A percentile compares a stretch with the other conserved stretches of the same genome.
Evolutionary conservation across 2,797 vertebrate genomes (phyloP).

Genomic region (Brachyrhaphis roseni): DNA sequence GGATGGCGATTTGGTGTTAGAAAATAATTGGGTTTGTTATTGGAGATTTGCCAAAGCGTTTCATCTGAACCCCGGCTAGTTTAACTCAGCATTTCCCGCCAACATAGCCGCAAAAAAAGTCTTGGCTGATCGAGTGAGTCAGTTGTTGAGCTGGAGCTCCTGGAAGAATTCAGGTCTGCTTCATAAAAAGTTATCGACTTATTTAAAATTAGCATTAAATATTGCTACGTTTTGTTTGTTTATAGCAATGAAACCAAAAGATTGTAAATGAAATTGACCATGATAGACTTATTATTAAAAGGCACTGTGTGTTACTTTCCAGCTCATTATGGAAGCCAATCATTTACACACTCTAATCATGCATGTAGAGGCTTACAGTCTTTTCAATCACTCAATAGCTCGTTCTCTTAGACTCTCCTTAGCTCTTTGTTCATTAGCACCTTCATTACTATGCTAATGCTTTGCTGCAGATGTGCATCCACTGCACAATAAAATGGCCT

Average conservation of each 20-base stretch:
- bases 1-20: not conserved
- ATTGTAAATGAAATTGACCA: conserved; percentile 19
- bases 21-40: not conserved
- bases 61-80: not conserved
- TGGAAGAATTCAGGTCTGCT: not conserved
- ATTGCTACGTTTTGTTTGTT: conserved; percentile 4
- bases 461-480: conserved; percentile 39
- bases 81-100: not conserved
- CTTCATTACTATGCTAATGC: conserved; percentile 56
- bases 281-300: conserved; percentile 31
- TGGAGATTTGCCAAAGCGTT: not conserved
- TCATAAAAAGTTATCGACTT: not conserved
- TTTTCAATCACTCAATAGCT: conserved; percentile 41
- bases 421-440: conserved; percentile 46
- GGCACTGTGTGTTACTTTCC: not conserved
- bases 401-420: conserved; percentile 27
- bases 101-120: not conserved
- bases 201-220: not conserved
- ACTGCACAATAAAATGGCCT: conserved; percentile 42
- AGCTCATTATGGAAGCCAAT: conserved; percentile 1
- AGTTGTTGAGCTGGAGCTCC: not conserved
- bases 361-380: conserved; percentile 20
- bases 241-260: conserved; percentile 4
- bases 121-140: not conserved
- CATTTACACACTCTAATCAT: conserved; percentile 22